These are phyloP conservation scores for Myrmecobius fasciatus DNA, from an alignment of 2,113 vertebrate species.

Conservation along the genomic window DNA sequence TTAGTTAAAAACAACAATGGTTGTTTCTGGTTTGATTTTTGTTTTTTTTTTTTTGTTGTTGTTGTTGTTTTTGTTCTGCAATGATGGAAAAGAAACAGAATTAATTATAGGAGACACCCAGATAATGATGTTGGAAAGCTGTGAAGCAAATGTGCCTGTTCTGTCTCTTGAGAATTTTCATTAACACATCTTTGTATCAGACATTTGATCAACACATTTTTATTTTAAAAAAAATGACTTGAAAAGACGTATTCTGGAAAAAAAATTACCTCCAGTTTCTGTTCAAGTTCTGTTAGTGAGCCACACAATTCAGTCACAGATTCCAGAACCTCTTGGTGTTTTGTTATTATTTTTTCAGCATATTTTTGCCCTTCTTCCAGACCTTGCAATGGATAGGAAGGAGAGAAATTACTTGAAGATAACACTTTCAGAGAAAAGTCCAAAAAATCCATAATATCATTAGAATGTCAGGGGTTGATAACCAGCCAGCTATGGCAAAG, in stretches of 20 bases:
- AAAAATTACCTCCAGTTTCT: conserved; percentile 88
- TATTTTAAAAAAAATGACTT: conserved; percentile 55
- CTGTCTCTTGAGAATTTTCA: conserved; percentile 47
- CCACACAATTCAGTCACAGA: conserved; percentile 89
- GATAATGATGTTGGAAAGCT: conserved; percentile 66
- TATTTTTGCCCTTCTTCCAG: conserved; percentile 90
- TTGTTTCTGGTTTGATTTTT: too few relatives aligned
- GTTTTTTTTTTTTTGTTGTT: too few relatives aligned
- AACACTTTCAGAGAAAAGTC: conserved; percentile 26
- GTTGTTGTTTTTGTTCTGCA: not conserved
- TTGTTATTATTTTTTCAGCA: conserved; percentile 88
- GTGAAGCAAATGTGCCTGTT: conserved; percentile 61
- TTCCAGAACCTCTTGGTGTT: conserved; percentile 89
- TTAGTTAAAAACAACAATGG: conserved; percentile 11
- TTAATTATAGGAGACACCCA: conserved; percentile 67
- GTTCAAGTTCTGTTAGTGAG: conserved; percentile 87
- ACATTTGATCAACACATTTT: conserved; percentile 66
- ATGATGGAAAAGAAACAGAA: conserved; percentile 67
- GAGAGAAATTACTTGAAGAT: conserved; percentile 38
- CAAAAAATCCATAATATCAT: not conserved
- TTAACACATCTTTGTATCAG: conserved; percentile 54
- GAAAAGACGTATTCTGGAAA: conserved; percentile 31
- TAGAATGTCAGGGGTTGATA: not conserved
- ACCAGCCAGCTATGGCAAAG: not conserved
- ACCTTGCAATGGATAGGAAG: conserved; percentile 81